These are phyloP conservation scores for Pemphredon lugubris DNA, from an alignment of 2,888 invertebrate species.

Conservation along the genomic window DNA sequence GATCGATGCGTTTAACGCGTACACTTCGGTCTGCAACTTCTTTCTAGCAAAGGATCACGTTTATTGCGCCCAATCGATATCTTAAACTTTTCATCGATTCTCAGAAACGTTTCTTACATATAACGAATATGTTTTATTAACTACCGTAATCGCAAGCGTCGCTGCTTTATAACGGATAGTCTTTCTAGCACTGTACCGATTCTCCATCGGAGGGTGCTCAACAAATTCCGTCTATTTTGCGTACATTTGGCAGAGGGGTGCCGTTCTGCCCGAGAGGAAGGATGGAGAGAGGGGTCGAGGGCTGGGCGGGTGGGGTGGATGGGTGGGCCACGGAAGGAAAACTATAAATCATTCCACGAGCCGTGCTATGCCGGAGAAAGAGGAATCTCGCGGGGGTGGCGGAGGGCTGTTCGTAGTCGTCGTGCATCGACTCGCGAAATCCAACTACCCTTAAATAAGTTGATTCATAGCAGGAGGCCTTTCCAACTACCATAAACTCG, in stretches of 20 bases:
- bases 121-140: too few relatives aligned
- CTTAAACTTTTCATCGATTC: too few relatives aligned
- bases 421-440: conserved; percentile 81
- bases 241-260: conserved; percentile 70
- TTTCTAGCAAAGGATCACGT: too few relatives aligned
- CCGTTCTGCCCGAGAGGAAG: conserved; percentile 45
- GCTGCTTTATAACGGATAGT: too few relatives aligned
- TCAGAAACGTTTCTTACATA: too few relatives aligned
- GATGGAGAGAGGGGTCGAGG: conserved; percentile 32
- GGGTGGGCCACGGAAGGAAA: conserved; percentile 68
- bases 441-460: conserved; percentile 81
- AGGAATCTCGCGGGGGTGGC: conserved; percentile 56
- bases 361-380: conserved; percentile 56
- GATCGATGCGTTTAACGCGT: too few relatives aligned
- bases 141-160: too few relatives aligned
- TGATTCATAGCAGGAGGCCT: conserved; percentile 78
- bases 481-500: conserved; percentile 62
- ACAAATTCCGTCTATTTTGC: conserved; percentile 72
- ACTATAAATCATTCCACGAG: conserved; percentile 71
- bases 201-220: conserved; percentile 34
- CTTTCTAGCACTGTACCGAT: too few relatives aligned
- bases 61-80: too few relatives aligned
- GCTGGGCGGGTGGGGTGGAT: conserved; percentile 41
- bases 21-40: too few relatives aligned
- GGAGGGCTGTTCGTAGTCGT: conserved; percentile 70